phyloP scores from a whole-genome alignment of 1,140 invertebrate genomes.

The Adelges cooleyi region DNA sequence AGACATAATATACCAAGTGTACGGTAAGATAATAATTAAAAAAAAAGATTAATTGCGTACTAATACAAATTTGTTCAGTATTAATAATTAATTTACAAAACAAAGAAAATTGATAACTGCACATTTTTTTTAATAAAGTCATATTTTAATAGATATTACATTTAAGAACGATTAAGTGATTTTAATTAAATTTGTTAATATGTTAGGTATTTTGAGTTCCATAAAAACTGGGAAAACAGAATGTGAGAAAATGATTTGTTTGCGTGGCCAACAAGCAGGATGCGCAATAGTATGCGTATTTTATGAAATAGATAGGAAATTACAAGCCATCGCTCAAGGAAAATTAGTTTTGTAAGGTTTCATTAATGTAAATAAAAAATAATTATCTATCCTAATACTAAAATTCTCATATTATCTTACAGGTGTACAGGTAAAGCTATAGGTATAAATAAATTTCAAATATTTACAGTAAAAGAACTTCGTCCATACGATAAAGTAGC shows the following conservation, averaged over 20 bases:
- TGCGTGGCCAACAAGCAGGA: not conserved
- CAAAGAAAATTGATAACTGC: too few species aligned
- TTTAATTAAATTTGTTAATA: too few species aligned
- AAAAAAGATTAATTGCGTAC: too few species aligned
- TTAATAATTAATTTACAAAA: too few species aligned
- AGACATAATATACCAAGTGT: conserved; percentile 7
- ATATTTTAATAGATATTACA: too few species aligned
- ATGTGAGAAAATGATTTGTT: conserved; percentile 13
- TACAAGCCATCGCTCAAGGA: not conserved
- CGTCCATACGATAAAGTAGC: not conserved
- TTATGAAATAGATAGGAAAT: conserved; percentile 23
- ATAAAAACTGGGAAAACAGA: not conserved
- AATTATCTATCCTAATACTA: too few species aligned
- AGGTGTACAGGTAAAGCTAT: conserved; percentile 12
- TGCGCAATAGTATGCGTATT: conserved; percentile 6
- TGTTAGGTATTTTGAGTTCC: not conserved
- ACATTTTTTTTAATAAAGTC: too few species aligned
- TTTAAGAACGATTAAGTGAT: too few species aligned
- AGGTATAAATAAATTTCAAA: conserved; percentile 13
- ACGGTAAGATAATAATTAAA: not conserved
- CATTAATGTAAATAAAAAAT: too few species aligned
- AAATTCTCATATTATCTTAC: too few species aligned
- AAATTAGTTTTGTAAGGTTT: not conserved
- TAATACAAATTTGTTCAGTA: too few species aligned
- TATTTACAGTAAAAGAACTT: conserved; percentile 3